Evolutionary conservation across 2,888 invertebrate species (phyloP).

Genomic region (Tyria jacobaeae): DNA sequence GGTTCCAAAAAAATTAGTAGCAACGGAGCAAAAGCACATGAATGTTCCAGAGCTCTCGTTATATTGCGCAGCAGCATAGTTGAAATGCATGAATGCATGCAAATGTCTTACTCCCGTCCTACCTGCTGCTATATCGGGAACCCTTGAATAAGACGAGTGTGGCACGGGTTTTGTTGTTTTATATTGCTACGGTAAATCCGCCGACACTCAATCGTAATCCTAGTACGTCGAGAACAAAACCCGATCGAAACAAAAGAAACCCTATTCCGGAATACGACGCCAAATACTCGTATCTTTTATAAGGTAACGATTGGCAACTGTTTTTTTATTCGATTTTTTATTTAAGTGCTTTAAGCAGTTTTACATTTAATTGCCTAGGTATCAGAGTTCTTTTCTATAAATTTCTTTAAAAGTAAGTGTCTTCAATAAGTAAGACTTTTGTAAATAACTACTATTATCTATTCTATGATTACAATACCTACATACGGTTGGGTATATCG

Average conservation of each 20-base stretch:
- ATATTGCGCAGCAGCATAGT: no score
- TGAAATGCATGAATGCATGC: no score
- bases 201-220: neutral
- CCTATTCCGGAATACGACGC: neutral
- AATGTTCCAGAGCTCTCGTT: no score
- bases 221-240: neutral
- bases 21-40: no score
- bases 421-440: neutral
- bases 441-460: neutral
- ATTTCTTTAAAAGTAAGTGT: neutral
- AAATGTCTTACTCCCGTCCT: neutral
- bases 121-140: neutral
- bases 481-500: neutral
- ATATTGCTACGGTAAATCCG: neutral
- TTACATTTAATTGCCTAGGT: neutral
- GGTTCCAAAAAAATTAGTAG: no score
- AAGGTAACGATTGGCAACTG: neutral
- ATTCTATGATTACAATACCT: neutral
- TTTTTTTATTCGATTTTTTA: neutral
- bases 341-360: neutral
- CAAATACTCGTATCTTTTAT: no score
- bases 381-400: neutral
- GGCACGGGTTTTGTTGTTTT: neutral
- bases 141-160: neutral
- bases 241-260: neutral